Evolutionary conservation across 2,113 vertebrate species (phyloP).

Genomic region (Nannospalax galili): DNA sequence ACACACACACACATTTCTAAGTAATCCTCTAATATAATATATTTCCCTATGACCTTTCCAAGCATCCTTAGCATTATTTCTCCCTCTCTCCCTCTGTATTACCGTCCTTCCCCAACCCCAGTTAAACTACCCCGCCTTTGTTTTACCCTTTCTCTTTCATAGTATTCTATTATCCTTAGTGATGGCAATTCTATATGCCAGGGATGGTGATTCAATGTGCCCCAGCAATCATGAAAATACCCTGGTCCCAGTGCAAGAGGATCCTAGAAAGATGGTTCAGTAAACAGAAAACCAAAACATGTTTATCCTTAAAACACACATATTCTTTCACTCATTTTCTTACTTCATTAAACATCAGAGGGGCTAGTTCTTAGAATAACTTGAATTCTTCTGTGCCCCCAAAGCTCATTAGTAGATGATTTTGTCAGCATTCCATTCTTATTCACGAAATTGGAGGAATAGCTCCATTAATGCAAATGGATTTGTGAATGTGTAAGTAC

Average conservation of each 20-base stretch:
- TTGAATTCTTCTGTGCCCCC: not conserved
- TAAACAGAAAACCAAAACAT: not conserved
- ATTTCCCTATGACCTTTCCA: too few relatives aligned
- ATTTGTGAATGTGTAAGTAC: not conserved
- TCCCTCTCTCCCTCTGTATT: too few relatives aligned
- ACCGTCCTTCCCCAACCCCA: too few relatives aligned
- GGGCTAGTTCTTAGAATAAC: not conserved
- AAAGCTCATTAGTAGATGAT: not conserved
- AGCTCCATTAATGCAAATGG: not conserved
- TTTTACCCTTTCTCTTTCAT: too few relatives aligned
- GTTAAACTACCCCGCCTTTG: too few relatives aligned
- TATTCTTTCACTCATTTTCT: not conserved
- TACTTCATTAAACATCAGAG: not conserved
- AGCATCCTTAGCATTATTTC: too few relatives aligned
- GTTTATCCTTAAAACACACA: not conserved
- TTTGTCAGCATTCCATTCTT: not conserved
- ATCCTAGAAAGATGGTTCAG: not conserved
- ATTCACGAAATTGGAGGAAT: not conserved
- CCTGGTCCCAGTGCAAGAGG: not conserved
- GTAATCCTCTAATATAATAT: too few relatives aligned
- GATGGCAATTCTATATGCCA: not conserved
- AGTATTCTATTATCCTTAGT: too few relatives aligned
- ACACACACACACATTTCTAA: too few relatives aligned
- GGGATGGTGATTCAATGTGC: too few relatives aligned
- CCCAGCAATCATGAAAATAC: not conserved